These are phyloP conservation scores for Salvelinus sp. DNA, from an alignment of 2,113 vertebrate species.

Conservation along the genomic window DNA sequence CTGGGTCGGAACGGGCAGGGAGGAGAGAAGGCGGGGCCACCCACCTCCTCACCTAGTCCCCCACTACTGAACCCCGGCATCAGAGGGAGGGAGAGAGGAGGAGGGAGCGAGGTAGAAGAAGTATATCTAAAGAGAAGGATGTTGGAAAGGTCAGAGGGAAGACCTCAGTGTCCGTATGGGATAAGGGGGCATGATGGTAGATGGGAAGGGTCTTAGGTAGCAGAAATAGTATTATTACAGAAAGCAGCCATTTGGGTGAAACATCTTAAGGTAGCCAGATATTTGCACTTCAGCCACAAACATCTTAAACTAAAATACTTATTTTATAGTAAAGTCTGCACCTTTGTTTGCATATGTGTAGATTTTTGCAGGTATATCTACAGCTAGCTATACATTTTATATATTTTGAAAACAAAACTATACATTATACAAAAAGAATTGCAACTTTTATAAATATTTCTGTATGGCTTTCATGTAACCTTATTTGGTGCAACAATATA, in stretches of 20 bases:
- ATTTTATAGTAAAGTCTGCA: constrained; percentile 10
- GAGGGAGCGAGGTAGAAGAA: constrained; percentile 33
- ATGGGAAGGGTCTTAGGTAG: constrained; percentile 24
- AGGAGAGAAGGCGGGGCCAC: constrained; percentile 72
- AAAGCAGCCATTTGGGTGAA: constrained; percentile 50
- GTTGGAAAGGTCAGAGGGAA: constrained; percentile 32
- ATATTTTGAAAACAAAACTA: constrained; percentile 18
- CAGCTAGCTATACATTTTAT: no score
- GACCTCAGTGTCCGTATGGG: constrained; percentile 27
- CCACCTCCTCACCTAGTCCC: constrained; percentile 73
- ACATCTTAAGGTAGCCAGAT: neutral
- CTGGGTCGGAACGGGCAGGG: constrained; percentile 91
- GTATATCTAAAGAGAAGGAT: constrained; percentile 40
- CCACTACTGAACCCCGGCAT: constrained; percentile 72
- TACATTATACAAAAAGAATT: constrained; percentile 73
- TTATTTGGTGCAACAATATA: constrained; percentile 66
- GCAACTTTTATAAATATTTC: constrained; percentile 60
- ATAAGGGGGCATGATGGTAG: constrained; percentile 45
- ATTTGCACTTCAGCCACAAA: neutral
- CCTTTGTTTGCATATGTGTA: constrained; percentile 33
- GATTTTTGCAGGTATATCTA: constrained; percentile 23
- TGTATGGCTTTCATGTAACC: constrained; percentile 72
- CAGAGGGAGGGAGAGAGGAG: constrained; percentile 44
- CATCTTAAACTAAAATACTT: constrained; percentile 11
- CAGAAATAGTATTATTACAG: constrained; percentile 8